Percentiles rank a stretch among this genome's conserved stretches.
Conservation (phyloP, 2,888 invertebrate genomes). For the Hirtodrosophila alboralis region DNA sequence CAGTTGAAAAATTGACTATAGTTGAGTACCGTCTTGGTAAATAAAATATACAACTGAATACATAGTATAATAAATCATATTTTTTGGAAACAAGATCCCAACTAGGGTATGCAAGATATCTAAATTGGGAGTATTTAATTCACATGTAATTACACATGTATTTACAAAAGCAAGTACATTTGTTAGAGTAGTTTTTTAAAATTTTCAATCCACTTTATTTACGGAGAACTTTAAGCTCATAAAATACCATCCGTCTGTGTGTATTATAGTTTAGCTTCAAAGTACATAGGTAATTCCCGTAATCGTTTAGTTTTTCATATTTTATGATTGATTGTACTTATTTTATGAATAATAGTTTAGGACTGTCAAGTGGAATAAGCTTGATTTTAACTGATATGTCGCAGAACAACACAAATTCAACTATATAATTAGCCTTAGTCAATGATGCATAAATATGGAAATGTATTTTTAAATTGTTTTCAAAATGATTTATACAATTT, state of each 20-base stretch:
- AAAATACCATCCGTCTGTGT: neutral
- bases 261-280: neutral
- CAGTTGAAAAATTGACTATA: conserved; percentile 12
- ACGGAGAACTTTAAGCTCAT: too few species aligned
- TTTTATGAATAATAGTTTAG: too few species aligned
- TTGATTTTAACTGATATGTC: neutral
- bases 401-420: too few species aligned
- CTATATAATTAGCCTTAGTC: too few species aligned
- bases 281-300: too few species aligned
- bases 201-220: neutral
- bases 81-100: too few species aligned
- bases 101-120: too few species aligned
- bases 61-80: too few species aligned
- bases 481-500: neutral
- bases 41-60: neutral
- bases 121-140: too few species aligned
- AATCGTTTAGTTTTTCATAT: neutral
- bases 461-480: neutral
- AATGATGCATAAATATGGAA: neutral
- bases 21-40: neutral
- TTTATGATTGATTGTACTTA: neutral
- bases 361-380: neutral
- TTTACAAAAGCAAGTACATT: conserved; percentile 1
- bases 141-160: neutral
- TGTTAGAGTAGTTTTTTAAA: neutral